These are phyloP conservation scores for Chaunax sp. DNA, from an alignment of 2,797 vertebrate genomes.

Conservation along the genomic window DNA sequence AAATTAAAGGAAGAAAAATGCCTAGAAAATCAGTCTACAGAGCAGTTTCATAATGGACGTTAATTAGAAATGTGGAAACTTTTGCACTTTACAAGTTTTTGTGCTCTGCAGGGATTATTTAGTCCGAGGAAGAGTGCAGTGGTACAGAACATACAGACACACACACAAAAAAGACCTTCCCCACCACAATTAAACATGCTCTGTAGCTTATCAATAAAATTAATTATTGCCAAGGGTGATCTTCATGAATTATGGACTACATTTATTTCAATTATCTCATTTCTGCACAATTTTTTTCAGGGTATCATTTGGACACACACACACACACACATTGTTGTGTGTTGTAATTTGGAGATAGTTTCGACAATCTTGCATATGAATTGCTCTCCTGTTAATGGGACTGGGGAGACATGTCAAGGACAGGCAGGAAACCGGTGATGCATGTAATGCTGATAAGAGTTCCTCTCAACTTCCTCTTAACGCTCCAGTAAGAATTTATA, in stretches of 20 bases:
- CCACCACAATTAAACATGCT: slow-evolving; percentile 62
- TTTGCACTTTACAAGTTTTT: slow-evolving; percentile 61
- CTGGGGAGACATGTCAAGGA: slow-evolving; percentile 73
- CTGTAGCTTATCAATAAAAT: slow-evolving; percentile 74
- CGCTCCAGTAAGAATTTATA: slow-evolving; percentile 59
- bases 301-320: slow-evolving; percentile 17
- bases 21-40: slow-evolving; percentile 42
- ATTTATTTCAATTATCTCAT: slow-evolving; percentile 79
- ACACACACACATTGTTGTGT: too few species aligned
- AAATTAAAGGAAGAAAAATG: slow-evolving; percentile 40
- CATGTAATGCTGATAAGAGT: slow-evolving; percentile 77
- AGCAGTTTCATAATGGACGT: slow-evolving; percentile 57
- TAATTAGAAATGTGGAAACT: slow-evolving; percentile 62
- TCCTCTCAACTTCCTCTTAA: slow-evolving; percentile 67
- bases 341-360: slow-evolving; percentile 59
- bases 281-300: slow-evolving; percentile 59
- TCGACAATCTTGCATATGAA: slow-evolving; percentile 71
- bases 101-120: slow-evolving; percentile 44
- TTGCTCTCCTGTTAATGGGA: slow-evolving; percentile 75
- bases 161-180: slow-evolving; percentile 17
- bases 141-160: slow-evolving; percentile 29
- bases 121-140: slow-evolving; percentile 20
- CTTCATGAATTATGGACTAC: slow-evolving; percentile 67
- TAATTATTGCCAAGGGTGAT: slow-evolving; percentile 71
- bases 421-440: slow-evolving; percentile 70